Percentiles rank a stretch among this genome's conserved stretches.
phyloP scores from a whole-genome alignment of 2,797 vertebrate genomes.

The Channa striata region DNA sequence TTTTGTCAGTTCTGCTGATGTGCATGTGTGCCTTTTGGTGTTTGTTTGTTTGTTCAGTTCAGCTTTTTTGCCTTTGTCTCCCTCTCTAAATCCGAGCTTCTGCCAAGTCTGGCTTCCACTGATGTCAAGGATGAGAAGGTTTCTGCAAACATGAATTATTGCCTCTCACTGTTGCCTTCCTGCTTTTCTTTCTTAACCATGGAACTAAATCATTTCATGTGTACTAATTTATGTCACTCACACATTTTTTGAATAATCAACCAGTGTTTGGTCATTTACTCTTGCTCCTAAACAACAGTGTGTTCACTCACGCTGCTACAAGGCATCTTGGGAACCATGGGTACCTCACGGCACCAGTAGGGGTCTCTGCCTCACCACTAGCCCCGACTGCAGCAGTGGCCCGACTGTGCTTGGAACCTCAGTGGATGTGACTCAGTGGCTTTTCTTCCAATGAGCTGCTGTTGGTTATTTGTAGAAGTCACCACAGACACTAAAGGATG shows the following conservation, averaged over 20 bases:
- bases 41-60: slow-evolving; percentile 30
- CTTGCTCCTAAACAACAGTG: no score
- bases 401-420: not conserved
- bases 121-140: slow-evolving; percentile 47
- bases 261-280: no score
- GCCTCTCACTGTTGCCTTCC: slow-evolving; percentile 11
- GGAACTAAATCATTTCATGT: not conserved
- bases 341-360: slow-evolving; percentile 57
- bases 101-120: slow-evolving; percentile 35
- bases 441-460: slow-evolving; percentile 27
- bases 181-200: slow-evolving; percentile 17
- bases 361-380: slow-evolving; percentile 70
- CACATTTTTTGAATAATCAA: not conserved
- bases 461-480: slow-evolving; percentile 45
- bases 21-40: slow-evolving; percentile 3
- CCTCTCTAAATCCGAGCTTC: slow-evolving; percentile 39
- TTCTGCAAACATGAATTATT: slow-evolving; percentile 25
- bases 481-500: slow-evolving; percentile 34
- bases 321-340: slow-evolving; percentile 11
- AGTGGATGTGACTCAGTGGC: slow-evolving; percentile 4
- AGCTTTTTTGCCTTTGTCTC: slow-evolving; percentile 29
- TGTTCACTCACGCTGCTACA: not conserved
- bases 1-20: slow-evolving; percentile 35
- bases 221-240: slow-evolving; percentile 1
- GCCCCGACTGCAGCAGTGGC: slow-evolving; percentile 16